Evolutionary conservation across 2,888 invertebrate species (phyloP), one percentile per base, ranked within the genome.

Genomic region (Drosophila subsilvestris): DNA sequence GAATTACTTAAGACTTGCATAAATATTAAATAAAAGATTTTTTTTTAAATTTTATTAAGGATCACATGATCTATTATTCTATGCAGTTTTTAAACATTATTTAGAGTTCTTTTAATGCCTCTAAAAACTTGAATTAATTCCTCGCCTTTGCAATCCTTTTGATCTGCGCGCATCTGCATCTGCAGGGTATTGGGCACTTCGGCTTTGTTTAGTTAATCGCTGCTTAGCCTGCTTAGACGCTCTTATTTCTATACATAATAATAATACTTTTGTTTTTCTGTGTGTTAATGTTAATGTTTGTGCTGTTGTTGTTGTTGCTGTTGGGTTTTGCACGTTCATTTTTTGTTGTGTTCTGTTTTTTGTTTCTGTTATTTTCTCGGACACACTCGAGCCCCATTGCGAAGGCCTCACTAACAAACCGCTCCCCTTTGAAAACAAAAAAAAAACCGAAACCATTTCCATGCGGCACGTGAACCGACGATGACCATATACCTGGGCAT

Each of bases 251-350:
- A n/a, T n/a, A 14, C 37, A 37, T 37, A 37, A 37, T 37, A 37
- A 37, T 37, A 37, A 37, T 37, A 37, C 5, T 2, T 37, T 14
- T 1, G 14, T 6, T n/a, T 37, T 37, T 37, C 2, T n/a, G 22
- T 22, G 22, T 22, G 20, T 37, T n/a, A 7, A 1, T 37, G 37
- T 37, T 37, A 14, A 14, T 55, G 51, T 60, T 43, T 61, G 32
- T 66, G 50, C 27, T 62, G 57, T 55, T 54, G 44, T 43, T 61
- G 18, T 48, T 68, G 9, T 58, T 79, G 50, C 66, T 61, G 80
- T 80, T 74, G 62, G 10, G 77, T 80, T 67, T 70, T 86, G 86
- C 86, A 80, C 80, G 86, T 73, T 66, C 6, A 25, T 25, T 25
- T 25, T 63, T 54, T 75, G 4, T 17, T 17, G 42, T 43, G 44